phyloP scores from a whole-genome alignment of 2,797 vertebrate species.

The Cryptoblepharus egeriae region DNA sequence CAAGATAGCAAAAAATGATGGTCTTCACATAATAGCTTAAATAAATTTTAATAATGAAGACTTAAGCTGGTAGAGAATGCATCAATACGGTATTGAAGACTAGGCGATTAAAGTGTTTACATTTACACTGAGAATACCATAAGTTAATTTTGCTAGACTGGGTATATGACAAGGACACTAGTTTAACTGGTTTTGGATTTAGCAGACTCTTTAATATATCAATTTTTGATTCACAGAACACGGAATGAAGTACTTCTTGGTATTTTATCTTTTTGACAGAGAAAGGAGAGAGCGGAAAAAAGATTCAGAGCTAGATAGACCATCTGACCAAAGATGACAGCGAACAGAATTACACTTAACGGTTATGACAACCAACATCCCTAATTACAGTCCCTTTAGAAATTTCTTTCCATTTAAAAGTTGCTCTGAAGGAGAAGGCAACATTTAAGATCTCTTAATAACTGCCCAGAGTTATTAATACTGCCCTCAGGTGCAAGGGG shows the following conservation, averaged over 20 bases:
- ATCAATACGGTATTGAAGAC: neutral
- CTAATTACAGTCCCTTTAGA: neutral
- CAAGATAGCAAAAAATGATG: neutral
- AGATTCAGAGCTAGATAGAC: neutral
- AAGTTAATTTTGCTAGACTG: neutral
- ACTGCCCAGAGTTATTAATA: no score
- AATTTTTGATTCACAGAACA: neutral
- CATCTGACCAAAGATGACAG: neutral
- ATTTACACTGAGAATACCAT: neutral
- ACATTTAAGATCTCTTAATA: neutral
- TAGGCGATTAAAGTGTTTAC: slow-evolving; percentile 1
- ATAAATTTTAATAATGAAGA: neutral
- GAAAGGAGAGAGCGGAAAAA: no score
- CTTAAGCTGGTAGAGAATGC: neutral
- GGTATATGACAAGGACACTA: slow-evolving; percentile 18
- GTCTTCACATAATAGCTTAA: neutral
- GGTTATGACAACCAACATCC: neutral
- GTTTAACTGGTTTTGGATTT: slow-evolving; percentile 24
- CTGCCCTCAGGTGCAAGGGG: no score
- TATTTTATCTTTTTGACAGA: no score
- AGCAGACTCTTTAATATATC: neutral
- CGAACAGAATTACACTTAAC: neutral
- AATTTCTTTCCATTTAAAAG: neutral
- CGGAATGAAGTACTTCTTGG: neutral
- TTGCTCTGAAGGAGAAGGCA: neutral